phyloP scores from a whole-genome alignment of 2,797 vertebrate species.

The Vultur gryphus region DNA sequence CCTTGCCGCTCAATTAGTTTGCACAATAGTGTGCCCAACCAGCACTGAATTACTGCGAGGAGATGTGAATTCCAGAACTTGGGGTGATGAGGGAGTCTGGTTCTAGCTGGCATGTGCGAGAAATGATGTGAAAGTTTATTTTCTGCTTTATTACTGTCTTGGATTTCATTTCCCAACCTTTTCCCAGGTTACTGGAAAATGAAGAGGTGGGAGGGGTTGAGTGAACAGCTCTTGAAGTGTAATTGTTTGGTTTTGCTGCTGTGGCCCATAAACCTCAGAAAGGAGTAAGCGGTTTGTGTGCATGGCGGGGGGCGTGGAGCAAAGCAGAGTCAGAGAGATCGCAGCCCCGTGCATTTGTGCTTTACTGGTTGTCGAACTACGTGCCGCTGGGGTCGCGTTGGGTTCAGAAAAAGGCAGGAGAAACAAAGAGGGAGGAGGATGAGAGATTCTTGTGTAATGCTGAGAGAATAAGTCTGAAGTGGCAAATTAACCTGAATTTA shows the following conservation, averaged over 20 bases:
- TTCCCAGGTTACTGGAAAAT: not conserved
- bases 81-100: not conserved
- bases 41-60: not conserved
- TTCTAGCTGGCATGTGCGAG: not conserved
- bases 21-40: not conserved
- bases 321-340: not conserved
- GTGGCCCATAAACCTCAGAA: not conserved
- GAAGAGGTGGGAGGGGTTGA: not conserved
- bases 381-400: fast-evolving
- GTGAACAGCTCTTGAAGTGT: not conserved
- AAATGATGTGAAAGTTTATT: not conserved
- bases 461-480: not conserved
- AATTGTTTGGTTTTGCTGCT: constrained; percentile 8
- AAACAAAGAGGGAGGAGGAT: not conserved
- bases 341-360: fast-evolving
- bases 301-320: not conserved
- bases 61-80: not conserved
- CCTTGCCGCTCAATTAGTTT: not conserved
- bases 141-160: not conserved
- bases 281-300: not conserved
- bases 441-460: not conserved
- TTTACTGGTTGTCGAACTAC: not conserved
- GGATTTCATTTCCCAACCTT: not conserved
- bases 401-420: not conserved
- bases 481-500: not conserved